phyloP scores from a whole-genome alignment of 2,113 vertebrate species.

The Amphilophus citrinellus region DNA sequence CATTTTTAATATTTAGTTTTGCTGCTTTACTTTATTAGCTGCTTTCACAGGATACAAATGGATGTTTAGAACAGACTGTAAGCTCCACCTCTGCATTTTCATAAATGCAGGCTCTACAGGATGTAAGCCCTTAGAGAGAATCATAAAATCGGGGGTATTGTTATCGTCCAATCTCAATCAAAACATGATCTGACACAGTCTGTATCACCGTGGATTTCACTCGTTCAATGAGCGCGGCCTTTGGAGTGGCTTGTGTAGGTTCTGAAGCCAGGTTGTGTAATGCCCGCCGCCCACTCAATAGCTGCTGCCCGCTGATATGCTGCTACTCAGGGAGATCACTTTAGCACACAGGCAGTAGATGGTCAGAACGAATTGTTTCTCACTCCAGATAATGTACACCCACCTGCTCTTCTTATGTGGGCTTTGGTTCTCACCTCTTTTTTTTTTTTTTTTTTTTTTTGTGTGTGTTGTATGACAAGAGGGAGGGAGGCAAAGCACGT shows the following conservation, averaged over 20 bases:
- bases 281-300: slow-evolving; percentile 71
- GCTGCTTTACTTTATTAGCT: not conserved
- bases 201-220: slow-evolving; percentile 33
- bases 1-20: not conserved
- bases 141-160: slow-evolving; percentile 19
- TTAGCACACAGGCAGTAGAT: slow-evolving; percentile 62
- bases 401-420: slow-evolving; percentile 76
- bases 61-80: slow-evolving; percentile 25
- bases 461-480: slow-evolving; percentile 62
- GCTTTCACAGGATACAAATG: slow-evolving; percentile 3
- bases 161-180: slow-evolving; percentile 55
- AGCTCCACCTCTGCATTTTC: slow-evolving; percentile 32
- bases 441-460: slow-evolving; percentile 36
- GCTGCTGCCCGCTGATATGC: slow-evolving; percentile 68
- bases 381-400: slow-evolving; percentile 80
- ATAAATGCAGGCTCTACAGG: slow-evolving; percentile 22
- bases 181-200: slow-evolving; percentile 53
- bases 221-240: slow-evolving; percentile 62
- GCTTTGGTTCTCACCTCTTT: slow-evolving; percentile 69
- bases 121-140: slow-evolving; percentile 11
- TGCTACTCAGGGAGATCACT: slow-evolving; percentile 72
- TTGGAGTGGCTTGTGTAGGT: slow-evolving; percentile 79
- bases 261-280: slow-evolving; percentile 79
- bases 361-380: slow-evolving; percentile 75
- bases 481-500: slow-evolving; percentile 55